phyloP scores from a whole-genome alignment of 2,888 invertebrate species.

The Bombylius major region DNA sequence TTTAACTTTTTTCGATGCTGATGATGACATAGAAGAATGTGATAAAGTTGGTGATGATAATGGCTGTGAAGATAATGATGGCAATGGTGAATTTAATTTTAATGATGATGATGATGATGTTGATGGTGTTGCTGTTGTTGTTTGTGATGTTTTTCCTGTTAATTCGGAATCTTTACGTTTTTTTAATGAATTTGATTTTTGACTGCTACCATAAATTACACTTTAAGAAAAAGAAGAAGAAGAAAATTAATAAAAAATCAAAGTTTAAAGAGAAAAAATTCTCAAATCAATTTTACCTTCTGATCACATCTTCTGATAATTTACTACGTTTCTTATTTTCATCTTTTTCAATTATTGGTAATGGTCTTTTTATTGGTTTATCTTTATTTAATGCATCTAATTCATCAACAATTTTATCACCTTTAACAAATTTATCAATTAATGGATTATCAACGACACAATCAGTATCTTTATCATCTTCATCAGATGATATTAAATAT shows the following conservation, averaged over 20 bases:
- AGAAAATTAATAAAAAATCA: too few relatives aligned
- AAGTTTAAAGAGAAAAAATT: background rate
- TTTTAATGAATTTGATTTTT: background rate
- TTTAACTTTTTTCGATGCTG: constrained; percentile 20
- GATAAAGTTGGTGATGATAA: background rate
- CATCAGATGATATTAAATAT: constrained; percentile 27
- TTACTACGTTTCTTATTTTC: constrained; percentile 21
- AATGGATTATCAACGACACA: constrained; percentile 20
- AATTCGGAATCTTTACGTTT: background rate
- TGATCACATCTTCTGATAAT: constrained; percentile 11
- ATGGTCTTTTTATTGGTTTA: constrained; percentile 21
- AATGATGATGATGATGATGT: too few relatives aligned
- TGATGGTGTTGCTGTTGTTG: background rate
- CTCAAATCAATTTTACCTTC: background rate
- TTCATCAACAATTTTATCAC: constrained; percentile 29
- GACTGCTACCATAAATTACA: background rate
- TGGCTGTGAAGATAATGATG: background rate
- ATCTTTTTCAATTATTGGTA: constrained; percentile 17
- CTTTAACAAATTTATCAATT: constrained; percentile 24
- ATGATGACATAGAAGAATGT: background rate
- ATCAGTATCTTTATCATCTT: constrained; percentile 21
- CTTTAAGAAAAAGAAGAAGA: background rate
- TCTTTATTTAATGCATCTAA: constrained; percentile 26
- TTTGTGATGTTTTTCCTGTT: background rate
- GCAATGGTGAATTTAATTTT: background rate